These are phyloP conservation scores for Drosophila truncata DNA, from an alignment of 1,140 invertebrate species.

Conservation along the genomic window DNA sequence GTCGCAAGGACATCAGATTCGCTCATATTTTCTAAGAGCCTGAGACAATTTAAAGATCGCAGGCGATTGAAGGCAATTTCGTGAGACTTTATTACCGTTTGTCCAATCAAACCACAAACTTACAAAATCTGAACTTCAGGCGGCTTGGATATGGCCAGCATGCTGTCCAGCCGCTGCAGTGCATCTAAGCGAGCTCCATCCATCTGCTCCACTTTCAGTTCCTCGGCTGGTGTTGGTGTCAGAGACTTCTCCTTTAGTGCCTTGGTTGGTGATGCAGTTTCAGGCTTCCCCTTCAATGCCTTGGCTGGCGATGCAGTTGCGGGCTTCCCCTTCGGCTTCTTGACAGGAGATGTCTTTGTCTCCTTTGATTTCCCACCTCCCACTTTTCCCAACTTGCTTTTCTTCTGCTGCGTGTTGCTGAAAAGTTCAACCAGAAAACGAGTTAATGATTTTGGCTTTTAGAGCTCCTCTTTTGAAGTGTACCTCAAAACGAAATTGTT, in stretches of 20 bases:
- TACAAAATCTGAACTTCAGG: slow-evolving; percentile 68
- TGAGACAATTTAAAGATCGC: slow-evolving; percentile 22
- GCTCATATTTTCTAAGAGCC: slow-evolving; percentile 59
- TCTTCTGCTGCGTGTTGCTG: slow-evolving; percentile 1
- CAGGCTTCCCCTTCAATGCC: neutral
- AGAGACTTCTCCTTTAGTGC: neutral
- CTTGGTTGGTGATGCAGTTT: neutral
- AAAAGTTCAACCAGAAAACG: neutral
- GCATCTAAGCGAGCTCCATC: slow-evolving; percentile 9
- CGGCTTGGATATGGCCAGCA: slow-evolving; percentile 40
- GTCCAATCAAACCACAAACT: slow-evolving; percentile 13
- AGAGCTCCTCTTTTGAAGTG: neutral
- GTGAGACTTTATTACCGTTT: slow-evolving; percentile 12
- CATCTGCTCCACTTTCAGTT: slow-evolving; percentile 18
- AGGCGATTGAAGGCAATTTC: slow-evolving; percentile 18
- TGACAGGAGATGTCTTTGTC: neutral
- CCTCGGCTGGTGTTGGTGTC: neutral
- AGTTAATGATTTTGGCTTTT: neutral
- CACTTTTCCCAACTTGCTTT: neutral
- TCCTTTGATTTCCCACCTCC: neutral
- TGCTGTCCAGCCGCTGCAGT: slow-evolving; percentile 34
- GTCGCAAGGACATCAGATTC: slow-evolving; percentile 49
- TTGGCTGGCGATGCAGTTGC: neutral
- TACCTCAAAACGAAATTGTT: slow-evolving; percentile 55
- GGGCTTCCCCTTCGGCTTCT: neutral